Evolutionary conservation across 2,888 invertebrate species (phyloP).

Genomic region (Hypomecis atomaria): DNA sequence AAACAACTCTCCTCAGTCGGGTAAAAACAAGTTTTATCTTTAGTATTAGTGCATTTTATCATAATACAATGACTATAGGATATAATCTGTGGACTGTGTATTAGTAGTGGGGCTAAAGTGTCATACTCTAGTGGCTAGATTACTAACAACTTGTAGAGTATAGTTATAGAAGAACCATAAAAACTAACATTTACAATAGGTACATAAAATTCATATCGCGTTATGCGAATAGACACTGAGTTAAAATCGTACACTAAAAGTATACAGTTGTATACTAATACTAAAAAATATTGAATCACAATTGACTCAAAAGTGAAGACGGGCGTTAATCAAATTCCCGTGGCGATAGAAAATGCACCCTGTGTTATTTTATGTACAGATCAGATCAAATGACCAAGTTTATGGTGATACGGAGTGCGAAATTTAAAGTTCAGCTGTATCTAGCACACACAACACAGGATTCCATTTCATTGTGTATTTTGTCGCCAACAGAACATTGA

Average conservation of each 20-base stretch:
- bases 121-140: neutral
- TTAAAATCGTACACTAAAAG: neutral
- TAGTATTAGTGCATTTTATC: too few species aligned
- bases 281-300: constrained; percentile 7
- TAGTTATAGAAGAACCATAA: neutral
- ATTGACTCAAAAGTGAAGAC: constrained; percentile 1
- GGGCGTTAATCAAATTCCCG: neutral
- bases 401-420: neutral
- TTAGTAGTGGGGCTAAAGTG: neutral
- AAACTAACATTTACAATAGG: constrained; percentile 6
- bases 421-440: neutral
- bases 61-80: too few species aligned
- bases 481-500: neutral
- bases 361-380: too few species aligned
- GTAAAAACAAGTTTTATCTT: too few species aligned
- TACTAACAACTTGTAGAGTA: neutral
- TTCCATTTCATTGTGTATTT: neutral
- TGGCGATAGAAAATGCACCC: neutral
- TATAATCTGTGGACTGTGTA: too few species aligned
- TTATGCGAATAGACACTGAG: constrained; percentile 16
- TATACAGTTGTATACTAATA: neutral
- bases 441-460: neutral
- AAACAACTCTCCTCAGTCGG: too few species aligned
- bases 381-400: too few species aligned
- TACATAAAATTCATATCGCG: constrained; percentile 2